Percentiles rank a stretch among this genome's conserved stretches.
phyloP scores from a whole-genome alignment of 2,888 invertebrate genomes.

The Eristalinus sepulchralis region DNA sequence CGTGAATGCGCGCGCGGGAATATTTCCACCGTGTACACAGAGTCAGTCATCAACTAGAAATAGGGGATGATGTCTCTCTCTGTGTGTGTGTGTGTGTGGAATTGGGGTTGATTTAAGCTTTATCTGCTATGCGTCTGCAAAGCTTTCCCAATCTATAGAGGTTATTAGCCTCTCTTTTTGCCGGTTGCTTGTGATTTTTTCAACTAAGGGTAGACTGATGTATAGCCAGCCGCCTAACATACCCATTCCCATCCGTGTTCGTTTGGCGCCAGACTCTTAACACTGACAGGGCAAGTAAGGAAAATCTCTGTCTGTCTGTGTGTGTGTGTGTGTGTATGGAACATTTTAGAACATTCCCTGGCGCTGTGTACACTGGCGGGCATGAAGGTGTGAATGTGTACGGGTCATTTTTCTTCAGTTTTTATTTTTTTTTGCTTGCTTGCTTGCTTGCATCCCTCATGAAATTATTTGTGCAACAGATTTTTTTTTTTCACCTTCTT shows the following conservation, averaged over 20 bases:
- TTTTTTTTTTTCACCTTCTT: background rate
- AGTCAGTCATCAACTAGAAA: background rate
- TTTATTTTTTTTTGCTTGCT: background rate
- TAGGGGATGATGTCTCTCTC: conserved; percentile 28
- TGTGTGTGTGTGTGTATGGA: background rate
- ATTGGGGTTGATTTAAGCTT: conserved; percentile 25
- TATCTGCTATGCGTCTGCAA: conserved; percentile 26
- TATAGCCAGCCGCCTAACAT: too few relatives aligned
- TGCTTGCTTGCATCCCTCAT: background rate
- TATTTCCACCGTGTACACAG: background rate
- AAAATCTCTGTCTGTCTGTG: too few relatives aligned
- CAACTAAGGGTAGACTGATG: background rate
- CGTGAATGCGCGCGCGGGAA: conserved; percentile 21
- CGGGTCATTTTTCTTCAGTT: background rate
- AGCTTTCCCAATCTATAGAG: conserved; percentile 39
- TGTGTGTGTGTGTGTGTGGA: too few relatives aligned
- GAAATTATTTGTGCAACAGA: conserved; percentile 1
- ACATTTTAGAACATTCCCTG: conserved; percentile 23
- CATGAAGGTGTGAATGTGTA: too few relatives aligned
- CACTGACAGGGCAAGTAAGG: background rate
- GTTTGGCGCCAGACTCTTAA: background rate
- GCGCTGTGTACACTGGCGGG: too few relatives aligned
- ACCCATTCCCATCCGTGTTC: background rate
- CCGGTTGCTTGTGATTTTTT: conserved; percentile 46
- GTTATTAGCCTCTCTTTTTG: conserved; percentile 62